Evolutionary conservation across 2,113 vertebrate genomes (phyloP).

Genomic region (Corynorhinus townsendii): DNA sequence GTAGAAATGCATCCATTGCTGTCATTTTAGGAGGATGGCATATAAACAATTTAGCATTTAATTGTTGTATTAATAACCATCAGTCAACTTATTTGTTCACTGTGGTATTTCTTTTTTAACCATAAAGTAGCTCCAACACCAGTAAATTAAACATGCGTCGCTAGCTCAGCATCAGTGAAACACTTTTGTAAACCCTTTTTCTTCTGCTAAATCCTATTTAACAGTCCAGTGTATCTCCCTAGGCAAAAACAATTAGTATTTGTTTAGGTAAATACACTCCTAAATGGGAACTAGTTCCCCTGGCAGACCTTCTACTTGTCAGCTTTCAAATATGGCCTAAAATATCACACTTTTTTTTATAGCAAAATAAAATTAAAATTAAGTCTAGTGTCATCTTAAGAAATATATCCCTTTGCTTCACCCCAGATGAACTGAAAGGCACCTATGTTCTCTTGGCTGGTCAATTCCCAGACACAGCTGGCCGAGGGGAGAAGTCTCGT

Average conservation of each 20-base stretch:
- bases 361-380: slow-evolving; percentile 24
- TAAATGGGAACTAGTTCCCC: background rate
- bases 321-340: slow-evolving; percentile 17
- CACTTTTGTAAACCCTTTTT: slow-evolving; percentile 24
- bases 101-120: slow-evolving; percentile 29
- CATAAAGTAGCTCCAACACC: slow-evolving; percentile 14
- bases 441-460: background rate
- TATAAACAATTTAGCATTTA: background rate
- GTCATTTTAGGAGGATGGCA: background rate
- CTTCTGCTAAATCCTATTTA: slow-evolving; percentile 44
- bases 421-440: background rate
- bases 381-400: slow-evolving; percentile 2
- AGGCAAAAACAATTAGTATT: slow-evolving; percentile 41
- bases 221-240: slow-evolving; percentile 39
- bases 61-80: slow-evolving; percentile 21
- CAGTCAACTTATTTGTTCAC: slow-evolving; percentile 32
- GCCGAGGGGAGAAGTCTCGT: background rate
- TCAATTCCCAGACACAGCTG: background rate
- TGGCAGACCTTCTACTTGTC: slow-evolving; percentile 16
- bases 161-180: slow-evolving; percentile 54
- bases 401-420: slow-evolving; percentile 20
- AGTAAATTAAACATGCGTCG: slow-evolving; percentile 45
- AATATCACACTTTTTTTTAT: background rate
- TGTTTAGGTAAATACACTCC: slow-evolving; percentile 35
- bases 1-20: background rate